A percentile compares a stretch with the other conserved stretches of the same genome.
Evolutionary conservation across 53 echinoderm and acorn worm species (phyloP).

Genomic region (Antedon mediterranea): DNA sequence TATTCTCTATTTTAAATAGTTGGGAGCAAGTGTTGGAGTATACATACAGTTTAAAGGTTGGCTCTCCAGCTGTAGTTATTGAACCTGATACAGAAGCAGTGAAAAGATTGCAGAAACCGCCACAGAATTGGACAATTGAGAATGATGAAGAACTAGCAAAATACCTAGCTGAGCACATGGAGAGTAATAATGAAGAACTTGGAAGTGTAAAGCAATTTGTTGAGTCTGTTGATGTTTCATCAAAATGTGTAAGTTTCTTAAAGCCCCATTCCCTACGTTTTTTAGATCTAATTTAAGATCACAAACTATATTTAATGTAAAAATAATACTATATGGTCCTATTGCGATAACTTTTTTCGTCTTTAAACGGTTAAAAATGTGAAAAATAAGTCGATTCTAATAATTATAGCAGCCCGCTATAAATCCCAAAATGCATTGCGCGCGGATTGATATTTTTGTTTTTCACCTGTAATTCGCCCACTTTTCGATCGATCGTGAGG

Average conservation of each 20-base stretch:
- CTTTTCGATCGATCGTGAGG: no score
- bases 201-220: constrained; percentile 91
- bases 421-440: no score
- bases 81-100: constrained; percentile 45
- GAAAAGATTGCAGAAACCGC: constrained; percentile 21
- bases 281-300: no score
- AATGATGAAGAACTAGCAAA: constrained; percentile 84
- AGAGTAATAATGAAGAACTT: constrained; percentile 59
- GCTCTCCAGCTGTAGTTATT: constrained; percentile 20
- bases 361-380: no score
- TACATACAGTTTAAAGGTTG: constrained; percentile 42
- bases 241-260: constrained; percentile 44
- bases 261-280: no score
- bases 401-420: no score
- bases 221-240: constrained; percentile 80
- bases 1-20: constrained; percentile 15
- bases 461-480: no score
- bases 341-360: no score
- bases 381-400: no score
- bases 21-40: constrained; percentile 83
- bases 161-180: constrained; percentile 78
- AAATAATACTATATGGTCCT: no score
- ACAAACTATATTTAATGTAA: no score
- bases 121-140: constrained; percentile 68
- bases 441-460: no score